Evolutionary conservation across 2,888 invertebrate genomes (phyloP).

Genomic region (Linyphia triangularis): DNA sequence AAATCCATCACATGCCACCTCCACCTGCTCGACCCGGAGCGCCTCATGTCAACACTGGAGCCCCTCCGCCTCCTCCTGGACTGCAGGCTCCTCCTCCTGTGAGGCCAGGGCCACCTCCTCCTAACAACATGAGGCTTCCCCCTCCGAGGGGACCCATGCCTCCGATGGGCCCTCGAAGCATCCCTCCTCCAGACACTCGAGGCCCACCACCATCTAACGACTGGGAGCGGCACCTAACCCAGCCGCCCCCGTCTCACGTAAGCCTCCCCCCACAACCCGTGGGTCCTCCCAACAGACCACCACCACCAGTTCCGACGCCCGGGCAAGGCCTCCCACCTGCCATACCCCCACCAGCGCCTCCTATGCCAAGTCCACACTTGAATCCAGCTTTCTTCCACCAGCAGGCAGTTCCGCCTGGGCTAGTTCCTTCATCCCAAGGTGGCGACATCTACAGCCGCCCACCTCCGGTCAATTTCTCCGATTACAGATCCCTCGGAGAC

Average conservation of each 20-base stretch:
- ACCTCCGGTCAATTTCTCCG: slow-evolving; percentile 80
- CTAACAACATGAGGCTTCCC: slow-evolving; percentile 79
- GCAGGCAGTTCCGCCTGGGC: slow-evolving; percentile 83
- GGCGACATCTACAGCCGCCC: slow-evolving; percentile 83
- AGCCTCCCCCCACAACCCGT: slow-evolving; percentile 75
- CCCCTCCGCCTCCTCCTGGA: slow-evolving; percentile 77
- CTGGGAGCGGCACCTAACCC: slow-evolving; percentile 87
- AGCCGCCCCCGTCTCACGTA: slow-evolving; percentile 82
- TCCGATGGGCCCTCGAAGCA: slow-evolving; percentile 80
- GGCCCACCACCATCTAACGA: slow-evolving; percentile 84
- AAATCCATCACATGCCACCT: slow-evolving; percentile 79
- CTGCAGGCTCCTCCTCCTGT: slow-evolving; percentile 81
- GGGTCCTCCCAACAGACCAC: slow-evolving; percentile 76
- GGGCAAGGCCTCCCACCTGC: slow-evolving; percentile 76
- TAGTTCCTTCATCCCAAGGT: slow-evolving; percentile 81
- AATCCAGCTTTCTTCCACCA: slow-evolving; percentile 94
- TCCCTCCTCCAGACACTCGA: slow-evolving; percentile 81
- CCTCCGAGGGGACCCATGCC: slow-evolving; percentile 76
- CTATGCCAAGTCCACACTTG: slow-evolving; percentile 90
- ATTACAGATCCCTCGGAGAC: slow-evolving; percentile 71
- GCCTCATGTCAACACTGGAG: slow-evolving; percentile 81
- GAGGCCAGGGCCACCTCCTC: slow-evolving; percentile 83
- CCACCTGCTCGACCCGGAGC: slow-evolving; percentile 78
- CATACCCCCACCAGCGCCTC: slow-evolving; percentile 74
- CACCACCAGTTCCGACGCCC: slow-evolving; percentile 75